phyloP scores from a whole-genome alignment of 2,797 vertebrate species.

The Euthynnus affinis region DNA sequence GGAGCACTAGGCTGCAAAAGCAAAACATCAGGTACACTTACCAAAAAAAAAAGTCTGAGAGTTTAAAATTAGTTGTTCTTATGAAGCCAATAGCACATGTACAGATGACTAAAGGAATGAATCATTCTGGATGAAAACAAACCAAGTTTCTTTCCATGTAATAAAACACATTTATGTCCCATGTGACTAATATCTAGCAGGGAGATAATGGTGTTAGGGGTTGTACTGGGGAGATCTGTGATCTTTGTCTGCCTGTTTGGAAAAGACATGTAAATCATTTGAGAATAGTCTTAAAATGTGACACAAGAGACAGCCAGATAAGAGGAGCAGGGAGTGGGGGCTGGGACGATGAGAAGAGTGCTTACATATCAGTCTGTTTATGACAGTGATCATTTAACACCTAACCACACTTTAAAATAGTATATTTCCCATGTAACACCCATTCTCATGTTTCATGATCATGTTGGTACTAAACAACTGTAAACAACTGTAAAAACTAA shows the following conservation, averaged over 20 bases:
- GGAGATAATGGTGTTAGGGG: slow-evolving; percentile 67
- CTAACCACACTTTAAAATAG: slow-evolving; percentile 41
- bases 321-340: slow-evolving; percentile 40
- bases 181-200: slow-evolving; percentile 74
- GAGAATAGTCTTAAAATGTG: slow-evolving; percentile 76
- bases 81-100: slow-evolving; percentile 41
- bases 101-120: slow-evolving; percentile 57
- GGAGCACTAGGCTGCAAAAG: slow-evolving; percentile 5
- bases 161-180: slow-evolving; percentile 78
- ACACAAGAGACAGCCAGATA: slow-evolving; percentile 70
- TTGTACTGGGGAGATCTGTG: slow-evolving; percentile 64
- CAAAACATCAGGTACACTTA: slow-evolving; percentile 46
- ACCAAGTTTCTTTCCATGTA: slow-evolving; percentile 64
- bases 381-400: slow-evolving; percentile 65
- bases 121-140: slow-evolving; percentile 60
- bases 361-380: slow-evolving; percentile 69
- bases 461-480: neutral
- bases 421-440: slow-evolving; percentile 4
- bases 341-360: slow-evolving; percentile 43
- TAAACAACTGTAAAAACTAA: neutral
- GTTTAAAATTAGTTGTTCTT: slow-evolving; percentile 29
- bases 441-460: neutral
- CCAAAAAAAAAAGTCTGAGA: neutral
- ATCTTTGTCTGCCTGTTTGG: slow-evolving; percentile 75
- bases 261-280: slow-evolving; percentile 77